A percentile compares a stretch with the other conserved stretches of the same genome.
phyloP scores from a whole-genome alignment of 2,797 vertebrate genomes.

The Microctenopoma stevenorrisi region DNA sequence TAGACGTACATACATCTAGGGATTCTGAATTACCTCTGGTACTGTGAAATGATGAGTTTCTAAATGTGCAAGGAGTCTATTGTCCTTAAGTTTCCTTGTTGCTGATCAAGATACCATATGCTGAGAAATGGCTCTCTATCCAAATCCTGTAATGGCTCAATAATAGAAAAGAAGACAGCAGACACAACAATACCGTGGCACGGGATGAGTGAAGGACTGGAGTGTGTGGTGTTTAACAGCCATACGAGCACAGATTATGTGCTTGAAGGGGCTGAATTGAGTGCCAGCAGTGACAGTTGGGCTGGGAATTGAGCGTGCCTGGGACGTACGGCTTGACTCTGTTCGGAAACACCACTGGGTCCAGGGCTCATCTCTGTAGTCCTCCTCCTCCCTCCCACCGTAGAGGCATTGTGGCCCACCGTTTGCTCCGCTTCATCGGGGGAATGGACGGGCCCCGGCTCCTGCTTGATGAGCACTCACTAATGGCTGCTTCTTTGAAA shows the following conservation, averaged over 20 bases:
- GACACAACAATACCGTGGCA: constrained; percentile 77
- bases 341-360: constrained; percentile 81
- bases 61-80: constrained; percentile 46
- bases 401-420: constrained; percentile 75
- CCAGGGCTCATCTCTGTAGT: constrained; percentile 74
- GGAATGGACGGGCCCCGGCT: constrained; percentile 71
- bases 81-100: constrained; percentile 60
- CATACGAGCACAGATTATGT: constrained; percentile 86
- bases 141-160: constrained; percentile 74
- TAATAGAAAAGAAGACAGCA: constrained; percentile 67
- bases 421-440: constrained; percentile 72
- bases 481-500: constrained; percentile 85
- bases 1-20: background rate
- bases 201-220: constrained; percentile 71
- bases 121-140: constrained; percentile 61
- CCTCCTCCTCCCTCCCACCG: constrained; percentile 67
- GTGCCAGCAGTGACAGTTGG: constrained; percentile 89
- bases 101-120: constrained; percentile 77
- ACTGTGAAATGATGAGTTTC: constrained; percentile 31
- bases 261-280: constrained; percentile 82
- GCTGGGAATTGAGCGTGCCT: constrained; percentile 84
- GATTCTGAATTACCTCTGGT: constrained; percentile 11
- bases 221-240: constrained; percentile 83
- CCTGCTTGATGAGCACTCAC: constrained; percentile 80
- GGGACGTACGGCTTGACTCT: constrained; percentile 76